phyloP scores from a whole-genome alignment of 2,797 vertebrate species.

The Oreonectes daqikongensis region DNA sequence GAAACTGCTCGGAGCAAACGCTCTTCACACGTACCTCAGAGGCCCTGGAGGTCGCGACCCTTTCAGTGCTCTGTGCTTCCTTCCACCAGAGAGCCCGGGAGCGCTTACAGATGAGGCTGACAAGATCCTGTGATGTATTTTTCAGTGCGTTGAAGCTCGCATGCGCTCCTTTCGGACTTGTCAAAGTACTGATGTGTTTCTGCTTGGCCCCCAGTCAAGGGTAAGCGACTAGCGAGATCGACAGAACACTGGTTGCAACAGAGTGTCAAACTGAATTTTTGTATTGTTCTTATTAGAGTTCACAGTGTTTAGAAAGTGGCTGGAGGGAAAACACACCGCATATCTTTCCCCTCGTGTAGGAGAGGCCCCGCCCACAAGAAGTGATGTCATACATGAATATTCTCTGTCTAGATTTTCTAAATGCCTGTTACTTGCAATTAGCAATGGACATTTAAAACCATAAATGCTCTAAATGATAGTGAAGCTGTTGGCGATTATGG shows the following conservation, averaged over 20 bases:
- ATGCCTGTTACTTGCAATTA: not conserved
- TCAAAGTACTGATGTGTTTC: slow-evolving; percentile 17
- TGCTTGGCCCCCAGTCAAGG: slow-evolving; percentile 4
- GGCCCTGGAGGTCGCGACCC: slow-evolving; percentile 14
- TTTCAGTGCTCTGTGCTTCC: slow-evolving; percentile 18
- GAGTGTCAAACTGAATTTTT: not conserved
- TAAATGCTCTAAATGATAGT: not conserved
- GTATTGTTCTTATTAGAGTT: not conserved
- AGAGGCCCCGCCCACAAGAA: not conserved
- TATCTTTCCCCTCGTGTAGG: not conserved
- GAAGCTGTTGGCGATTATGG: not conserved
- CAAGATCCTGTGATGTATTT: slow-evolving; percentile 41
- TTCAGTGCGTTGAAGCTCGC: slow-evolving; percentile 33
- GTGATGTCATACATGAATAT: not conserved
- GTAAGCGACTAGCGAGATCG: not conserved
- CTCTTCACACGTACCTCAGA: slow-evolving; percentile 27
- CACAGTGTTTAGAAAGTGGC: not conserved
- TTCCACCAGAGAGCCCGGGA: slow-evolving; percentile 28
- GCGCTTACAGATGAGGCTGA: slow-evolving; percentile 2
- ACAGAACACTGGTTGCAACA: slow-evolving; percentile 2
- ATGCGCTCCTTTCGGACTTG: slow-evolving; percentile 34
- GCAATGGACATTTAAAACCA: not conserved
- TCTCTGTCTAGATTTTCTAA: too few relatives aligned
- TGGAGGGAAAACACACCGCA: not conserved
- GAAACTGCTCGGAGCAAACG: not conserved